Evolutionary conservation across 2,113 vertebrate genomes (phyloP).

Genomic region (Nycticorax nycticorax): DNA sequence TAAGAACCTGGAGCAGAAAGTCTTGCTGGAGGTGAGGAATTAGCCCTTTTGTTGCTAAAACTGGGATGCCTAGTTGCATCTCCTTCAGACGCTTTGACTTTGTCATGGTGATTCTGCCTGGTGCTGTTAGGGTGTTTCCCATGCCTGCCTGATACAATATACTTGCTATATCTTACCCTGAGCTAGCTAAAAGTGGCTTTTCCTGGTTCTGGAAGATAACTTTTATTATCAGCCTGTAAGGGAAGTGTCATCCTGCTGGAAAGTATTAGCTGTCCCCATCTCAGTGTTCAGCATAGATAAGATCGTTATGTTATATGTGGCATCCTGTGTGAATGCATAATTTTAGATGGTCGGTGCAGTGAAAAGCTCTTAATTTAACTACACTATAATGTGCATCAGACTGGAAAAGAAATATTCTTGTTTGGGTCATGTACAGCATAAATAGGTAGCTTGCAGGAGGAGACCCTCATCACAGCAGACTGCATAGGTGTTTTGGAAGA

Average conservation of each 20-base stretch:
- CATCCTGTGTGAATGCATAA: neutral
- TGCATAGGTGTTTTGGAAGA: neutral
- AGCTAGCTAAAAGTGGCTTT: neutral
- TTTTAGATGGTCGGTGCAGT: neutral
- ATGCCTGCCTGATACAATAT: neutral
- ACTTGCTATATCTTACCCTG: neutral
- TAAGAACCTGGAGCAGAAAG: slow-evolving; percentile 91
- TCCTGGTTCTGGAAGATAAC: neutral
- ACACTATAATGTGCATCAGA: neutral
- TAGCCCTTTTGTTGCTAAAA: neutral
- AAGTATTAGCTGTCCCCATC: neutral
- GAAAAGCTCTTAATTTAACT: neutral
- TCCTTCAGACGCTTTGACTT: neutral
- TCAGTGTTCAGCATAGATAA: neutral
- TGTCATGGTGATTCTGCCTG: neutral
- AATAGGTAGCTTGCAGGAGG: neutral
- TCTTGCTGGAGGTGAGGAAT: slow-evolving; percentile 88
- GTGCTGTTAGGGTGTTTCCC: neutral
- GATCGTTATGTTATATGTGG: neutral
- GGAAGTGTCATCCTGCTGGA: neutral
- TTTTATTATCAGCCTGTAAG: neutral
- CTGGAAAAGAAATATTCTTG: neutral
- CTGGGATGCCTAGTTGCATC: neutral
- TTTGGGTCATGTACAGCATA: neutral
- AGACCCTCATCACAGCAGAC: neutral